phyloP scores from a whole-genome alignment of 1,140 invertebrate species.

The Drosophila ohnishii region DNA sequence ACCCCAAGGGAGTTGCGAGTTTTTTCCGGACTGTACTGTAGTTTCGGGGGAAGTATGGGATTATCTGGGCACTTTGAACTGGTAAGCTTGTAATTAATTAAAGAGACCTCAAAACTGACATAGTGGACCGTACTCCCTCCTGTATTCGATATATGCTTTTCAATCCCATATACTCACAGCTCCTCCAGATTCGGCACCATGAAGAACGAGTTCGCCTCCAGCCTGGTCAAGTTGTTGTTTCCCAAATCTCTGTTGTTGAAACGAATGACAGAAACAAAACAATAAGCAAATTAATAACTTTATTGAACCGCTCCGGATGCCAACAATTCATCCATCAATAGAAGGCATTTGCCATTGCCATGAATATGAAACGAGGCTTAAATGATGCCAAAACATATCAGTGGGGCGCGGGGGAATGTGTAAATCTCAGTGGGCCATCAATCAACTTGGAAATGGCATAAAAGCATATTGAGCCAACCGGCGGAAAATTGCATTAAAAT shows the following conservation, averaged over 20 bases:
- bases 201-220: slow-evolving; percentile 83
- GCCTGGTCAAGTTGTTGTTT: slow-evolving; percentile 84
- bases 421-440: slow-evolving; percentile 56
- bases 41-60: background rate
- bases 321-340: slow-evolving; percentile 60
- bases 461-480: slow-evolving; percentile 54
- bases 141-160: background rate
- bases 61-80: slow-evolving; percentile 17
- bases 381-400: slow-evolving; percentile 44
- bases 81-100: slow-evolving; percentile 32
- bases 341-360: slow-evolving; percentile 53
- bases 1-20: slow-evolving; percentile 4
- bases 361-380: slow-evolving; percentile 60
- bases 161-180: slow-evolving; percentile 83
- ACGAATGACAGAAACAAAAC: slow-evolving; percentile 56
- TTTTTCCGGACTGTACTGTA: slow-evolving; percentile 6
- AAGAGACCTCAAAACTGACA: background rate
- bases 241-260: slow-evolving; percentile 73
- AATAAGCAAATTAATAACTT: slow-evolving; percentile 53
- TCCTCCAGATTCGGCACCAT: slow-evolving; percentile 83
- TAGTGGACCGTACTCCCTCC: background rate
- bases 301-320: slow-evolving; percentile 27
- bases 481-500: slow-evolving; percentile 64
- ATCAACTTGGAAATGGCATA: slow-evolving; percentile 53
- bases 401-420: slow-evolving; percentile 6